Base-by-base conservation (phyloP, 1,140 invertebrate species). In the Calycopis cecrops region DNA sequence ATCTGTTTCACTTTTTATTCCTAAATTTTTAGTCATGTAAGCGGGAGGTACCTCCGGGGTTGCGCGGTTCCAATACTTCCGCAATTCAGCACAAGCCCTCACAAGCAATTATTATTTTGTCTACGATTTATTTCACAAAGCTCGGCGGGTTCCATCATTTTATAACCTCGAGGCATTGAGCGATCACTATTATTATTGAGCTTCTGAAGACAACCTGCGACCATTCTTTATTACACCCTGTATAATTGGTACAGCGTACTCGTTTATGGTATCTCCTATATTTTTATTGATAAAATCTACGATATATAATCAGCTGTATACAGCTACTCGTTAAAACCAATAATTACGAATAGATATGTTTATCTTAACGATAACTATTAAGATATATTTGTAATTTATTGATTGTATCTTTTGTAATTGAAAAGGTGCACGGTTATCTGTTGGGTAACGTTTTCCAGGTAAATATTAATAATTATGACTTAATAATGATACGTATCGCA, bases 161-260 rank as follows among this genome's bases (percentile, higher is more conserved):
- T 2, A 28, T 28, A 28, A 34, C 71, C 77, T 65, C 48, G 65
- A 55, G 63, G 77, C 60, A 49, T 16, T 37, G 40, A 14, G 52
- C 55, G 64, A 78, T 67, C 63, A 67, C 74, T 74, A 65, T 74
- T 71, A 79, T 81, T 81, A 79, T 59, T n/a, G 35, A 67, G 76
- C 78, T 80, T 60, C 78, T 63, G 73, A 74, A 65, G 52, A 64
- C 6, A 57, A 68, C 59, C 58, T 56, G 64, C 66, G 65, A 65
- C 71, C 67, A 63, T 69, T 73, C 75, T 78, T 78, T 76, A 82
- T 79, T 73, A 72, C 78, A 79, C 79, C 74, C 65, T 16, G 9
- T 17, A 17, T 44, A 44, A 44, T 44, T 44, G 40, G 40, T 44
- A 44, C 16, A 44, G 2, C 21, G 40, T 16, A 14, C n/a, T 40